These are phyloP conservation scores for Pomatostomus ruficeps DNA, from an alignment of 2,113 vertebrate species.

Conservation along the genomic window DNA sequence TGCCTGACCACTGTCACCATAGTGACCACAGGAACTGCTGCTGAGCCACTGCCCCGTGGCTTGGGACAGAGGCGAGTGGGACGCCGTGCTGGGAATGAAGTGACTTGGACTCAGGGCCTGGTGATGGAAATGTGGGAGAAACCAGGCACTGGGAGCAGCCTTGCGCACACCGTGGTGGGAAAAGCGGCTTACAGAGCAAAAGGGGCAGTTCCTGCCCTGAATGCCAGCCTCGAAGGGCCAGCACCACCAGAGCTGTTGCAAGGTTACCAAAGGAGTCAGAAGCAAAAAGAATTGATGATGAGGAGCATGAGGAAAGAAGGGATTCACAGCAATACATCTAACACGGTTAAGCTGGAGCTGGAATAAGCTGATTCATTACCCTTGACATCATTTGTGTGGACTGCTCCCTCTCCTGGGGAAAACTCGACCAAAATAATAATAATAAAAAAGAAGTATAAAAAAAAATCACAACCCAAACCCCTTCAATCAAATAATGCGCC, in stretches of 20 bases:
- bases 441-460: too few relatives aligned
- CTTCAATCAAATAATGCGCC: not conserved
- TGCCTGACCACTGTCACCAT: not conserved
- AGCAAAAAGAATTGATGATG: not conserved
- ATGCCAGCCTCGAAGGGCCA: not conserved
- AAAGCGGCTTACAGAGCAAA: not conserved
- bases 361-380: not conserved
- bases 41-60: not conserved
- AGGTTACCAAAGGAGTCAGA: not conserved
- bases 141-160: not conserved
- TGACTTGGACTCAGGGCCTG: not conserved
- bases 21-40: not conserved
- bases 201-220: not conserved
- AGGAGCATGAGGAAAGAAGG: not conserved
- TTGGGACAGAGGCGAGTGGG: fast-evolving
- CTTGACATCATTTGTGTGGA: not conserved
- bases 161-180: not conserved
- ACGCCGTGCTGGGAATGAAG: not conserved
- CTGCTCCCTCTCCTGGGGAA: conserved; percentile 27
- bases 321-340: not conserved
- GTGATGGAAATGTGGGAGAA: not conserved
- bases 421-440: not conserved
- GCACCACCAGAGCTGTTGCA: too few relatives aligned
- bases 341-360: not conserved
- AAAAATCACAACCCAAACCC: not conserved